These are phyloP conservation scores for Kuschelorhynchus macadamiae DNA, from an alignment of 2,888 invertebrate species.

Conservation along the genomic window DNA sequence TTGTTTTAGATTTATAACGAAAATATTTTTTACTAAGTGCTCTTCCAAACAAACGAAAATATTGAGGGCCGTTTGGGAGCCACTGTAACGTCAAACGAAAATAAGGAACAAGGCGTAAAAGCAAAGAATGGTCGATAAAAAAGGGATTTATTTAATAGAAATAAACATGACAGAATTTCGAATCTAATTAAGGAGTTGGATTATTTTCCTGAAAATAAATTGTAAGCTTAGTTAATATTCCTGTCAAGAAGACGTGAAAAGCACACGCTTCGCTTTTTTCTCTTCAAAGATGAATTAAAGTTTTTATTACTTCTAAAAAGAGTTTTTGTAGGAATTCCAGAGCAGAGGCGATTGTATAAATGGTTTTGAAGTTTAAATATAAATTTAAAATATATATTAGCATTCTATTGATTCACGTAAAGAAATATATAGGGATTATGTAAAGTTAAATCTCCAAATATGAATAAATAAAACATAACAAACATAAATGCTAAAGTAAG, in stretches of 20 bases:
- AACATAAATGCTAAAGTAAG: too few species aligned
- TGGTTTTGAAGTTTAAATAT: too few species aligned
- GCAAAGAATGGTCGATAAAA: conserved; percentile 58
- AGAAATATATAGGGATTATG: too few species aligned
- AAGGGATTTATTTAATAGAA: conserved; percentile 65
- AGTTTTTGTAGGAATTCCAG: not conserved
- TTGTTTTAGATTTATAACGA: too few species aligned
- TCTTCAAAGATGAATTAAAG: conserved; percentile 22
- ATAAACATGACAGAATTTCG: conserved; percentile 66
- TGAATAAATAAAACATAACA: too few species aligned
- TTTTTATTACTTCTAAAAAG: conserved; percentile 19
- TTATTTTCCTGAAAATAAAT: conserved; percentile 60
- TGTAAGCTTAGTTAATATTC: conserved; percentile 55
- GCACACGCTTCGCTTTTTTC: conserved; percentile 12
- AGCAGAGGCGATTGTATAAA: not conserved
- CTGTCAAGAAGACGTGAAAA: conserved; percentile 38
- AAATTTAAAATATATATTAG: too few species aligned
- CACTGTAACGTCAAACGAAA: conserved; percentile 50
- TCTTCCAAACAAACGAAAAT: too few species aligned
- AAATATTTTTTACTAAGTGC: too few species aligned
- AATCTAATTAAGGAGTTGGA: conserved; percentile 64
- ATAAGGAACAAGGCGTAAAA: conserved; percentile 54
- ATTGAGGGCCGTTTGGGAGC: conserved; percentile 35
- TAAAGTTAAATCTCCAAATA: too few species aligned
- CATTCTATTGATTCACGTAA: too few species aligned